Percentiles rank a stretch among this genome's conserved stretches.
These are phyloP conservation scores for Bothrops jararaca DNA, from an alignment of 2,113 vertebrate genomes.

Conservation along the genomic window DNA sequence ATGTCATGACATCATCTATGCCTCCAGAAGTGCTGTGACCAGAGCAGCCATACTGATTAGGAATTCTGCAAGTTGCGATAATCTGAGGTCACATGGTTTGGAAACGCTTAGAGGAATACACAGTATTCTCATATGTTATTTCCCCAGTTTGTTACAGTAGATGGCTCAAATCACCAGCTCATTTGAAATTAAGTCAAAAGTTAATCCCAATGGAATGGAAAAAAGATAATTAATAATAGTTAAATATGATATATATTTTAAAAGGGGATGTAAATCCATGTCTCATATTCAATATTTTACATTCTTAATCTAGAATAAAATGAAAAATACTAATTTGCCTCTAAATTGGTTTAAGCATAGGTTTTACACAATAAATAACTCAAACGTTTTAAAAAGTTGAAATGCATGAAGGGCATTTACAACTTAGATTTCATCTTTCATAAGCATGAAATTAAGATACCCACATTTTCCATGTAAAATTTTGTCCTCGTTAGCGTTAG, in stretches of 20 bases:
- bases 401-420: conserved; percentile 11
- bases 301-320: conserved; percentile 32
- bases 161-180: neutral
- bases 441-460: conserved; percentile 33
- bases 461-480: conserved; percentile 44
- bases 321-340: conserved; percentile 41
- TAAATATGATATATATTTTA: conserved; percentile 30
- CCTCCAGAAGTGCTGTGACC: neutral
- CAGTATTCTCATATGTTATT: neutral
- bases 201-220: neutral
- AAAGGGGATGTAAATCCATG: neutral
- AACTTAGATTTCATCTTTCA: neutral
- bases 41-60: neutral
- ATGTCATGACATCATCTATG: neutral
- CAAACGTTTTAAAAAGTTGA: conserved; percentile 10
- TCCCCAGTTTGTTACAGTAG: neutral
- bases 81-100: neutral
- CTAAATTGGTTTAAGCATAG: conserved; percentile 28
- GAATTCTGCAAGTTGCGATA: neutral
- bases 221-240: conserved; percentile 5
- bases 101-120: neutral
- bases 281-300: conserved; percentile 31
- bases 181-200: neutral
- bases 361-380: conserved; percentile 25
- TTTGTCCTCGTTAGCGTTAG: conserved; percentile 38